phyloP scores from a whole-genome alignment of 2,797 vertebrate species.

The Urophycis tenuis region DNA sequence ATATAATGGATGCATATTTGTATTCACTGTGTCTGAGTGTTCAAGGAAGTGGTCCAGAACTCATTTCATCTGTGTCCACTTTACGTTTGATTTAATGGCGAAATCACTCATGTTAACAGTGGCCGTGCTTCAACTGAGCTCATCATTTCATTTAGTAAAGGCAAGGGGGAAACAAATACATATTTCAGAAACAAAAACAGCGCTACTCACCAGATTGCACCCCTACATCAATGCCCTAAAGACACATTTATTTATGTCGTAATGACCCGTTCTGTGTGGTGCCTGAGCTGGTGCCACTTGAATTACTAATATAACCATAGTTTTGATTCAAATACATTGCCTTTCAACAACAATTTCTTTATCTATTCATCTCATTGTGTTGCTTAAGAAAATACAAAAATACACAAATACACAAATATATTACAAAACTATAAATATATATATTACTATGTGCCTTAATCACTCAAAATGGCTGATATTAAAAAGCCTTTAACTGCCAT shows the following conservation, averaged over 20 bases:
- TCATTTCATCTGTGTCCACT: constrained; percentile 59
- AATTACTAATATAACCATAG: neutral
- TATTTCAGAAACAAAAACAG: constrained; percentile 51
- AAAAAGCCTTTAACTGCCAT: too few species aligned
- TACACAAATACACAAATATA: too few species aligned
- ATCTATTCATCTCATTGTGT: neutral
- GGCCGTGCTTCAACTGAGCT: constrained; percentile 46
- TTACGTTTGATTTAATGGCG: constrained; percentile 49
- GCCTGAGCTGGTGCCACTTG: neutral
- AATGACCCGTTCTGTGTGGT: neutral
- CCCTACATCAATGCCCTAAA: too few species aligned
- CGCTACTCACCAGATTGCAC: neutral
- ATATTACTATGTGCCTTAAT: neutral
- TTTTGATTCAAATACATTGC: neutral
- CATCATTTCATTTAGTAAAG: constrained; percentile 60
- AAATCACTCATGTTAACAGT: constrained; percentile 53
- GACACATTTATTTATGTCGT: neutral
- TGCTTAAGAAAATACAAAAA: neutral
- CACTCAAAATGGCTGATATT: too few species aligned
- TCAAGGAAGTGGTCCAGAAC: constrained; percentile 47
- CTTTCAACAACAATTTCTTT: neutral
- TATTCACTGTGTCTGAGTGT: constrained; percentile 43
- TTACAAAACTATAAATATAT: neutral
- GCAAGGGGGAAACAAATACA: constrained; percentile 40
- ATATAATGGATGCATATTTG: constrained; percentile 62